Evolutionary conservation across 2,888 invertebrate species (phyloP).

Genomic region (Caenorhabditis becei): DNA sequence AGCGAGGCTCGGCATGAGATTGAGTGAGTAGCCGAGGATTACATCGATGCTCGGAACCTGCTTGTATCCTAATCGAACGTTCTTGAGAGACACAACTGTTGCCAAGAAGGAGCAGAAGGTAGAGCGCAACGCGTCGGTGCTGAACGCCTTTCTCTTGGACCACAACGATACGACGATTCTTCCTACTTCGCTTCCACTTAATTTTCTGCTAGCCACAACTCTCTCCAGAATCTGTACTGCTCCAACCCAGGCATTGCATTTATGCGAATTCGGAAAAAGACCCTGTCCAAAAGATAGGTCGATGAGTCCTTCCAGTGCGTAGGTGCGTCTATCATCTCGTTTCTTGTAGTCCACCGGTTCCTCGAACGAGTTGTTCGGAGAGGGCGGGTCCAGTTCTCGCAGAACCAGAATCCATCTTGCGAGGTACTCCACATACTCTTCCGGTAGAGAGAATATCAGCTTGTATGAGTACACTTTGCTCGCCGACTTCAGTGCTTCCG

Average conservation of each 20-base stretch:
- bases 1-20: constrained; percentile 22
- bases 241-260: constrained; percentile 28
- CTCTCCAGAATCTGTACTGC: constrained; percentile 27
- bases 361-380: background rate
- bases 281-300: constrained; percentile 12
- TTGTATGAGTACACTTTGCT: background rate
- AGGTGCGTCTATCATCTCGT: background rate
- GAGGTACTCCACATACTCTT: constrained; percentile 13
- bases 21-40: constrained; percentile 38
- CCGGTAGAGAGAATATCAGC: constrained; percentile 1
- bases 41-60: constrained; percentile 36
- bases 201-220: background rate
- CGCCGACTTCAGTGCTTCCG: constrained; percentile 11
- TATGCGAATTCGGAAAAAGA: background rate
- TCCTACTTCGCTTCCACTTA: background rate
- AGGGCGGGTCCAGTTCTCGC: constrained; percentile 1
- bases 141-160: constrained; percentile 36
- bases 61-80: constrained; percentile 12
- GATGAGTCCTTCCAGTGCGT: constrained; percentile 9
- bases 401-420: constrained; percentile 30
- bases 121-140: constrained; percentile 19
- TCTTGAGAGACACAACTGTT: background rate
- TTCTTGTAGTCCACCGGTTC: constrained; percentile 16
- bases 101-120: constrained; percentile 27
- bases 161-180: constrained; percentile 25